Base-by-base conservation (phyloP, 2,888 invertebrate genomes). In the Ptychoptera contaminata region DNA sequence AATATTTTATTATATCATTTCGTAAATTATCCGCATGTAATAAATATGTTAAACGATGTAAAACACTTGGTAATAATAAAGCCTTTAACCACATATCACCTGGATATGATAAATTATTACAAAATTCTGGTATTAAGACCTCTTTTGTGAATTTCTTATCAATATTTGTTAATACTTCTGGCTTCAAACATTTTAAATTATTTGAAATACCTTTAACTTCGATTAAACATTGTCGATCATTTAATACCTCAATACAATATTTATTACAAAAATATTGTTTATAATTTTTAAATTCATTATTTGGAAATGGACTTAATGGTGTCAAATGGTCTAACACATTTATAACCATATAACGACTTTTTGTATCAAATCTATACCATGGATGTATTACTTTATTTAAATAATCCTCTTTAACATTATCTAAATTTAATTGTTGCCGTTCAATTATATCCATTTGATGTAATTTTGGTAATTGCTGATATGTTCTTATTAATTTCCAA, bases 111-210 rank as follows among this genome's bases (percentile, higher is more conserved):
- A 78, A 77, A 55, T 73, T 76, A 23, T 77, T 73, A 57, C 91
- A 87, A 50, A 92, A 70, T 64, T 98, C 97, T 0, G 96, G 92
- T 10, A 96, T 74, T 38, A 96, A 72, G 46, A 81, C 72, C 52
- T 85, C 79, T 1, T 47, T 62, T 56, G 51, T 76, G 2, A 53
- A 50, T 0, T 51, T 42, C 34, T 62, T 63, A 48, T 63, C 61
- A 48, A 65, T 8, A 58, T 58, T 14, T 44, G 56, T 56, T 48
- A 54, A 45, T 52, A 48, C 55, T 12, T 54, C 46, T 5, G 50
- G 50, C 42, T 54, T 55, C 42, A 63, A 59, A 42, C 58, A 58
- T 43, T 70, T 72, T 9, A 52, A 52, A 48, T 60, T 57, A 29
- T 56, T 52, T 1, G 63, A 60, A 2, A 66, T 37, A 8, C 57